Base-by-base conservation (phyloP, 2,888 invertebrate species). In the Heliconius ethilla region DNA sequence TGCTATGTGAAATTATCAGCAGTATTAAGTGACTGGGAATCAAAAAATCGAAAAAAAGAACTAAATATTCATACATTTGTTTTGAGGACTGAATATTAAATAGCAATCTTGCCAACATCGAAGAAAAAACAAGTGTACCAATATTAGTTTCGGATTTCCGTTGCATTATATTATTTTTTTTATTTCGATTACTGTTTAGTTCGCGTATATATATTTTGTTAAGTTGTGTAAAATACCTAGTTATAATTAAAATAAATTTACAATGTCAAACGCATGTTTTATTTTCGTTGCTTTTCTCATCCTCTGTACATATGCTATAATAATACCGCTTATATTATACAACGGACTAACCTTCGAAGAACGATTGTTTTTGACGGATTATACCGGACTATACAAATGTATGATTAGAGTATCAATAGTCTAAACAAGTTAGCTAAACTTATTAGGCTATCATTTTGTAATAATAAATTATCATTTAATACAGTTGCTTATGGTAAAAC, bases 161-260 rank as follows among this genome's bases (percentile, higher is more conserved):
- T 87, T 86, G 87, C 89, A 87, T 90, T 88, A 87, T 89, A 89
- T 79, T 80, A 78, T 80, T 79, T 79, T 89, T 83, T 83, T 83
- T 82, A 87, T 91, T 93, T 92, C 90, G 91, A 89, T 93, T 92
- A 92, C 89, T 91, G 91, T 92, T 94, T 89, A 92, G 91, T 93
- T 93, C 90, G 89, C 92, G 93, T 92, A 93, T 90, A 93, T 94
- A 93, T 94, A 93, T 93, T 93, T 94, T 93, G 94, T 94, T 94
- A 94, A 94, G 94, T 94, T 94, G 94, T 94, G 93, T 94, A 94
- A 92, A 94, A 93, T 93, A 93, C 85, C 91, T 94, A 94, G 94
- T 92, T 93, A 80, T 92, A 93, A 94, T 86, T 85, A 86, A 86
- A 87, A 92, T 92, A 91, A 93, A 92, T 89, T 88, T 92, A 89